phyloP scores from a whole-genome alignment of 1,140 invertebrate genomes.

The Halotydeus destructor region DNA sequence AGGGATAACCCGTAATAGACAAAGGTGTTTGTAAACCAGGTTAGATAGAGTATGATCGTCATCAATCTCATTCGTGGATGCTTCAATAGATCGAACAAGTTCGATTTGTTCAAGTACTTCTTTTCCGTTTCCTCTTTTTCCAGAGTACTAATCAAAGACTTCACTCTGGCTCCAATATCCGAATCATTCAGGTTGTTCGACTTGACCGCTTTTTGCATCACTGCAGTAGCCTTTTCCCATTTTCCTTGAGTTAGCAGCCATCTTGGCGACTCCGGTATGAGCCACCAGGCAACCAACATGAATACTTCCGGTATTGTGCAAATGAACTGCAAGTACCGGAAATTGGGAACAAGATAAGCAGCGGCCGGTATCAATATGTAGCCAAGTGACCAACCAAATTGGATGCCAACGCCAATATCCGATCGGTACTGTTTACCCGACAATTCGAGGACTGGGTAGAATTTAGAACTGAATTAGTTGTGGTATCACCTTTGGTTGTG shows the following conservation, averaged over 20 bases:
- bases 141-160: too few species aligned
- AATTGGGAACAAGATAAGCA: slow-evolving; percentile 47
- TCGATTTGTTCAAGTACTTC: neutral
- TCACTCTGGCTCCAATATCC: too few species aligned
- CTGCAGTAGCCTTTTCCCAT: slow-evolving; percentile 3
- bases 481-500: neutral
- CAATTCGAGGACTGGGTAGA: slow-evolving; percentile 50
- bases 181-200: too few species aligned
- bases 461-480: neutral
- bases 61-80: slow-evolving; percentile 12
- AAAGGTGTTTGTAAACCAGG: slow-evolving; percentile 43
- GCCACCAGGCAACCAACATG: neutral
- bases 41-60: slow-evolving; percentile 15
- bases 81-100: slow-evolving; percentile 13
- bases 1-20: slow-evolving; percentile 63
- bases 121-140: neutral
- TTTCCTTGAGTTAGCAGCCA: slow-evolving; percentile 10
- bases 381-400: slow-evolving; percentile 50
- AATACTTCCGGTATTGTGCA: slow-evolving; percentile 1
- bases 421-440: slow-evolving; percentile 46
- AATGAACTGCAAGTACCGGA: slow-evolving; percentile 45
- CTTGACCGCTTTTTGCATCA: slow-evolving; percentile 7
- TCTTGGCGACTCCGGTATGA: slow-evolving; percentile 12
- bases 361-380: slow-evolving; percentile 46
- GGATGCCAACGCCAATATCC: slow-evolving; percentile 49